Evolutionary conservation across 2,888 invertebrate genomes (phyloP).

Genomic region (Camptogramma bilineatum): DNA sequence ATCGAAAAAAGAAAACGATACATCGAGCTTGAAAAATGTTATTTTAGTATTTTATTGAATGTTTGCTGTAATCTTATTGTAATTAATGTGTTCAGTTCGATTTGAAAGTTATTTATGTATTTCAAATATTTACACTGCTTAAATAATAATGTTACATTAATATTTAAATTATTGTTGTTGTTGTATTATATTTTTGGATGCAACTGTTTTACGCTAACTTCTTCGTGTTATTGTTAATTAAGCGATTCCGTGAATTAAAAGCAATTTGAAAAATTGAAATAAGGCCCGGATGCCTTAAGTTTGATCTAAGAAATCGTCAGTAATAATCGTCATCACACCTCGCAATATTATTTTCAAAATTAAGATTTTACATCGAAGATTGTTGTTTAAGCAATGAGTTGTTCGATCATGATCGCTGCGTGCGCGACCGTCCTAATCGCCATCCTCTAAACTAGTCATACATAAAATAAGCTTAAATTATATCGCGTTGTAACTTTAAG

Average conservation of each 20-base stretch:
- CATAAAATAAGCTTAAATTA: slow-evolving; percentile 69
- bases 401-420: slow-evolving; percentile 73
- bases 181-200: slow-evolving; percentile 83
- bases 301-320: slow-evolving; percentile 39
- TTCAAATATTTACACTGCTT: slow-evolving; percentile 83
- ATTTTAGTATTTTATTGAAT: slow-evolving; percentile 78
- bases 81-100: slow-evolving; percentile 67
- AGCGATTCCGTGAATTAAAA: slow-evolving; percentile 55
- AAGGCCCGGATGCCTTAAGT: slow-evolving; percentile 47
- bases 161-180: slow-evolving; percentile 80
- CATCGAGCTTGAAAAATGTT: slow-evolving; percentile 82
- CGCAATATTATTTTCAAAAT: slow-evolving; percentile 78
- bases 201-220: slow-evolving; percentile 76
- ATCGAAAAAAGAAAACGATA: slow-evolving; percentile 68
- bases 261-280: slow-evolving; percentile 47
- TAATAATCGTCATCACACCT: slow-evolving; percentile 65
- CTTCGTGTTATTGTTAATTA: slow-evolving; percentile 71
- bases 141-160: slow-evolving; percentile 80
- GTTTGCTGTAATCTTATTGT: slow-evolving; percentile 76
- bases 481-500: slow-evolving; percentile 63
- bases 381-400: slow-evolving; percentile 72
- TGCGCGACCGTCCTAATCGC: slow-evolving; percentile 84
- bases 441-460: slow-evolving; percentile 86
- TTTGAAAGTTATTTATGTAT: slow-evolving; percentile 77
- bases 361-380: slow-evolving; percentile 73